These are phyloP conservation scores for Phortica variegata DNA, from an alignment of 1,140 invertebrate genomes.

Conservation along the genomic window DNA sequence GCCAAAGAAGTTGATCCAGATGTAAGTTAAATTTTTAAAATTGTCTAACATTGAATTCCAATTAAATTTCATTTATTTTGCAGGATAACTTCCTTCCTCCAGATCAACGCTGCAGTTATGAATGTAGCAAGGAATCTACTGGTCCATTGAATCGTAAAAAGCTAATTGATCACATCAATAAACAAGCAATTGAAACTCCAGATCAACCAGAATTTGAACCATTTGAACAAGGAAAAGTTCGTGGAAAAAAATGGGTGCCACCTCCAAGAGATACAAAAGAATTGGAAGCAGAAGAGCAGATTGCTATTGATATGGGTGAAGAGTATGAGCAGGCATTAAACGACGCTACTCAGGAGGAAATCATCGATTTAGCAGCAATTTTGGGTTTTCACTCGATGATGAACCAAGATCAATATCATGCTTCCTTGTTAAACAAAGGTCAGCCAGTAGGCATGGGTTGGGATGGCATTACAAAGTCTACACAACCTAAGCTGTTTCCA, in stretches of 20 bases:
- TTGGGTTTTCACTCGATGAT: slow-evolving; percentile 99
- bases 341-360: slow-evolving; percentile 92
- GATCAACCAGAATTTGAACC: slow-evolving; percentile 96
- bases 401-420: slow-evolving; percentile 99
- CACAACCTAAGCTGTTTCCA: slow-evolving; percentile 86
- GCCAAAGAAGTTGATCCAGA: slow-evolving; percentile 99
- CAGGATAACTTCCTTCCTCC: slow-evolving; percentile 97
- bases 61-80: slow-evolving; percentile 27
- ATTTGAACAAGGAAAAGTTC: slow-evolving; percentile 82
- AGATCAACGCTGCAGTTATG: slow-evolving; percentile 91
- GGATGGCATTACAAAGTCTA: slow-evolving; percentile 93
- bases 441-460: slow-evolving; percentile 83
- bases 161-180: slow-evolving; percentile 96
- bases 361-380: slow-evolving; percentile 98
- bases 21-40: slow-evolving; percentile 66
- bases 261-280: slow-evolving; percentile 81
- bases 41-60: background rate
- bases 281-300: slow-evolving; percentile 84
- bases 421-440: slow-evolving; percentile 88
- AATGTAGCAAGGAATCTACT: slow-evolving; percentile 92
- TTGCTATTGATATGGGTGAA: slow-evolving; percentile 89
- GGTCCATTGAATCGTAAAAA: slow-evolving; percentile 95
- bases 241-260: slow-evolving; percentile 93
- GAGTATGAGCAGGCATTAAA: slow-evolving; percentile 93
- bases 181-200: slow-evolving; percentile 94